phyloP scores from a whole-genome alignment of 64 coral and sea anemone genomes.

The Stylophora pistillata region DNA sequence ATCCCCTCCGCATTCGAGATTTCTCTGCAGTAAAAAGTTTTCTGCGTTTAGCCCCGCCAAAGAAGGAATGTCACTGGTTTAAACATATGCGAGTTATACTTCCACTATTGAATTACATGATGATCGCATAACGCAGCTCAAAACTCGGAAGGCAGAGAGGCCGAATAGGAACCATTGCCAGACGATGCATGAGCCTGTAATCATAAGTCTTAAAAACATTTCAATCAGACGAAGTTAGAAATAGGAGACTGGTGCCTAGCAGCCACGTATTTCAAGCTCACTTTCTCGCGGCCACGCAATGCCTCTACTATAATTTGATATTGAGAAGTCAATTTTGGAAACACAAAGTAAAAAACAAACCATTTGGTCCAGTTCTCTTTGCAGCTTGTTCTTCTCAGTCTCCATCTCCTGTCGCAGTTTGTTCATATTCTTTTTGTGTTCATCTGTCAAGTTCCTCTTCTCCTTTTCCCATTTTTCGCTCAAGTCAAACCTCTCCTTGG shows the following conservation, averaged over 20 bases:
- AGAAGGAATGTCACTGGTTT: no score
- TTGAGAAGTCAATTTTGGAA: background rate
- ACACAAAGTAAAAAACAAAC: constrained; percentile 1
- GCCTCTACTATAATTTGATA: background rate
- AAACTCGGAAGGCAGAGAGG: no score
- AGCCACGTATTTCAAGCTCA: background rate
- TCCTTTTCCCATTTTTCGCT: constrained; percentile 59
- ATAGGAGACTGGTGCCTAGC: background rate
- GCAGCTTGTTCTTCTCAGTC: constrained; percentile 26
- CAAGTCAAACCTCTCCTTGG: constrained; percentile 68
- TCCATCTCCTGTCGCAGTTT: constrained; percentile 52
- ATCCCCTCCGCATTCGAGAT: no score
- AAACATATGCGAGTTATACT: no score
- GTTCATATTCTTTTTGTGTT: constrained; percentile 50
- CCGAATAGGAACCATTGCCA: no score
- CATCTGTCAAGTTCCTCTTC: constrained; percentile 28
- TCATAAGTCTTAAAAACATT: no score
- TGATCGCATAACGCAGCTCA: no score
- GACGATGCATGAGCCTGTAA: no score
- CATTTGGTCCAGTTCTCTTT: constrained; percentile 38
- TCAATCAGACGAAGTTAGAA: background rate
- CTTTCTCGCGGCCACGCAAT: background rate
- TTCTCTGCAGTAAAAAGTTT: no score
- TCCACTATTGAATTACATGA: no score
- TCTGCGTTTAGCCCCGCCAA: no score